Base-by-base conservation (phyloP, 2,113 vertebrate genomes). In the Anarhynchus alexandrinus region DNA sequence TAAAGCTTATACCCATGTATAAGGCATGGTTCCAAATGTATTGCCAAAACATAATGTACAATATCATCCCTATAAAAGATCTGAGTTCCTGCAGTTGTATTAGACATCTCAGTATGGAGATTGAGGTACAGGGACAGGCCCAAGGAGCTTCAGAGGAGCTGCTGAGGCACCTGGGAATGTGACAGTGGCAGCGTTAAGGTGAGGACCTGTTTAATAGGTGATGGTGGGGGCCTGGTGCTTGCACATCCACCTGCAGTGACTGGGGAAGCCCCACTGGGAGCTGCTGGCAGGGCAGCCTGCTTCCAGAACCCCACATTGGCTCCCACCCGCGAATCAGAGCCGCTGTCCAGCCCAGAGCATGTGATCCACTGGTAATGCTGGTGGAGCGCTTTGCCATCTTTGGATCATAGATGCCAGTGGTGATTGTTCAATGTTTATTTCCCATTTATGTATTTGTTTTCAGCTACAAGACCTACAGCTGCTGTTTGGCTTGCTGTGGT, bases 281-380 rank as follows among this genome's bases (percentile, higher is more conserved):
- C 51, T 85, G 61, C 55, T 65, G 40, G 11, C 1, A 9, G 36
- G 43, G 4, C n/a, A 82, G 6, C 14, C 34, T 87, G 8, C n/a
- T 64, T 77, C 71, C 71, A 80, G 38, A 90, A 5, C n/a, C 21
- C 26, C 30, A 15, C 0, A 0, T 51, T 0, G 0, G 6, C 64
- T 77, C 43, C 42, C 15, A 8, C 15, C 59, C 61, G 27, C 0
- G 1, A 26, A 40, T 51, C 1, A 2, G 42, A 76, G 43, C 36
- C 29, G 13, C n/a, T 36, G 34, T 45, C 14, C 21, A 34, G 21
- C 25, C 30, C 34, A 12, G 38, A 70, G 25, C 1, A 0, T 4
- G 2, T 25, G 26, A 84, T 6, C 30, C 4, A 1, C 30, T 77
- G 67, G 61, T 82, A 36, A 21, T 45, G n/a, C 65, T 69, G 45